Conservation (phyloP, 92 coral and sea anemone genomes). For the Zoanthus sociatus region DNA sequence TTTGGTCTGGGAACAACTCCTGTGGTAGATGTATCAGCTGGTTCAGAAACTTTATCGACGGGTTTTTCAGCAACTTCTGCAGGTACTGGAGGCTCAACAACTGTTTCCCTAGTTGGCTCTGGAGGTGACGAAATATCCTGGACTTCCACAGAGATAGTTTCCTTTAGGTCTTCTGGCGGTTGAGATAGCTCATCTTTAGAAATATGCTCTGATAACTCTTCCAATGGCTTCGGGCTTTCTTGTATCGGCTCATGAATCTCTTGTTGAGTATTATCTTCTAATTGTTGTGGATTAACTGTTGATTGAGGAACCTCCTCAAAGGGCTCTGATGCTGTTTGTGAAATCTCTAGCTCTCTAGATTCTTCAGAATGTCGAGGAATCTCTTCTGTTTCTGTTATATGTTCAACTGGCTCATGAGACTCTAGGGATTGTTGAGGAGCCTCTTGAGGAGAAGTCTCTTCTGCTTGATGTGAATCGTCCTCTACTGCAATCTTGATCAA, state of each 20-base stretch:
- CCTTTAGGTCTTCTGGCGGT: background rate
- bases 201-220: background rate
- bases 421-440: background rate
- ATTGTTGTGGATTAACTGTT: background rate
- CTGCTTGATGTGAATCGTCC: background rate
- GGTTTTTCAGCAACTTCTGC: background rate
- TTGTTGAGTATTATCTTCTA: background rate
- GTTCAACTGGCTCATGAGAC: background rate
- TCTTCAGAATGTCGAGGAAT: background rate
- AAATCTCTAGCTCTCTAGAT: background rate
- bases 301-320: conserved; percentile 6
- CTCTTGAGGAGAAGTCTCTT: conserved; percentile 19
- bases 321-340: background rate
- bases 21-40: background rate
- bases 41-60: background rate
- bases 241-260: background rate
- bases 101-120: background rate
- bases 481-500: conserved; percentile 30
- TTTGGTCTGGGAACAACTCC: conserved; percentile 19
- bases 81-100: background rate
- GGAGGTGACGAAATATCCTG: conserved; percentile 9
- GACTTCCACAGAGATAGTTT: background rate
- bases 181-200: background rate
- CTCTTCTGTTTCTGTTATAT: background rate
- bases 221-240: background rate